A percentile compares a stretch with the other conserved stretches of the same genome.
Conservation (phyloP, 2,797 vertebrate species). For the Steatocranus sp. region DNA sequence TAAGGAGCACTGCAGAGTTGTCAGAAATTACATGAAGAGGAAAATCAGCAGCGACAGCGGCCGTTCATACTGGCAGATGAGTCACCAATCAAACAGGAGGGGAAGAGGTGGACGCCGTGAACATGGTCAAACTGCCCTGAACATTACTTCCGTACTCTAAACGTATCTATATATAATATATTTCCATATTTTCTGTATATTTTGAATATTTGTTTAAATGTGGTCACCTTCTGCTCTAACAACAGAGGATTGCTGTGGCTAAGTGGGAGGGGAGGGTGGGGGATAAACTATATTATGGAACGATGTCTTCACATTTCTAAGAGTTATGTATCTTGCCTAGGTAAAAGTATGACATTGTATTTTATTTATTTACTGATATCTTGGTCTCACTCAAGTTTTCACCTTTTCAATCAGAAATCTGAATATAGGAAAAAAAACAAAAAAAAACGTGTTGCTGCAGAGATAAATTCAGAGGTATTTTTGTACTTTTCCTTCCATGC, state of each 20-base stretch:
- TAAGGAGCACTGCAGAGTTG: constrained; percentile 55
- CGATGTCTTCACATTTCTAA: constrained; percentile 71
- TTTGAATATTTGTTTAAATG: constrained; percentile 85
- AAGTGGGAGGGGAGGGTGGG: not conserved
- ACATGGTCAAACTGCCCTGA: constrained; percentile 71
- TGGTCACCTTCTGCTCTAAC: constrained; percentile 70
- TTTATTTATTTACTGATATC: constrained; percentile 69
- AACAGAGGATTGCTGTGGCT: constrained; percentile 52
- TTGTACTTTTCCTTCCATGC: constrained; percentile 70
- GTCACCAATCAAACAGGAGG: constrained; percentile 46
- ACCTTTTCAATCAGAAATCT: constrained; percentile 57
- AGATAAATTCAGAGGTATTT: constrained; percentile 71
- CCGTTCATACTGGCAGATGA: constrained; percentile 42
- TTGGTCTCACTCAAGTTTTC: constrained; percentile 63
- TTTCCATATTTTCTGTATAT: constrained; percentile 84
- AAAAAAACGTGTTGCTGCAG: constrained; percentile 54
- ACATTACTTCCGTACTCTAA: constrained; percentile 75
- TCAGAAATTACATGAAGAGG: constrained; percentile 44
- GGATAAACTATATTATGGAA: constrained; percentile 56
- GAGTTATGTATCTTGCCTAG: constrained; percentile 66
- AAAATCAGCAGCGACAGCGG: constrained; percentile 20
- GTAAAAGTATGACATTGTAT: constrained; percentile 66
- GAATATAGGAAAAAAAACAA: not conserved
- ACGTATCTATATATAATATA: constrained; percentile 79
- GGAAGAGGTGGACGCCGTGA: constrained; percentile 44